Percentiles rank a stretch among this genome's conserved stretches.
Conservation (phyloP, 2,888 invertebrate genomes). For the Norana najaformis region DNA sequence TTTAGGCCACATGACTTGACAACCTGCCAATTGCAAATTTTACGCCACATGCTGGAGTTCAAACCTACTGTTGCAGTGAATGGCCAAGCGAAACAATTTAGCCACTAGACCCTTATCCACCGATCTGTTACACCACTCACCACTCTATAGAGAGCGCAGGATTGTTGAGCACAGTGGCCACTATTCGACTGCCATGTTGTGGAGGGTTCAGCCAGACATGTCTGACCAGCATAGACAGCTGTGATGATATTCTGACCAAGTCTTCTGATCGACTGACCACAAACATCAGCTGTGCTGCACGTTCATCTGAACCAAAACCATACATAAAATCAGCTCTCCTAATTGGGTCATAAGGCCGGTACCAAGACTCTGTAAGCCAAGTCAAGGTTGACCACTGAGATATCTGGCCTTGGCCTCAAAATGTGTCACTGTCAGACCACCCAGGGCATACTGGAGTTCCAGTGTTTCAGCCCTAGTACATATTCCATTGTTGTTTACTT, state of each 20-base stretch:
- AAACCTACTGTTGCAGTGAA: background rate
- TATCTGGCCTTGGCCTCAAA: no score
- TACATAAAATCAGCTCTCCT: background rate
- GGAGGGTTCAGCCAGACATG: constrained; percentile 97
- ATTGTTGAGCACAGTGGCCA: constrained; percentile 79
- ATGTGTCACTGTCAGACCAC: no score
- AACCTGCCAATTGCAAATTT: background rate
- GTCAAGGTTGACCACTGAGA: background rate
- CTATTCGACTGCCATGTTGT: constrained; percentile 89
- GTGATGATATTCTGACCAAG: constrained; percentile 76
- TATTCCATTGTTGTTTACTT: no score
- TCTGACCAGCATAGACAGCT: constrained; percentile 78
- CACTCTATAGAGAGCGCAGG: constrained; percentile 69
- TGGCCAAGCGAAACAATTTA: background rate
- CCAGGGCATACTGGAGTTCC: no score
- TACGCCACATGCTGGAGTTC: background rate
- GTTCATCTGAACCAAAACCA: constrained; percentile 74
- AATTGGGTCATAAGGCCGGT: no score
- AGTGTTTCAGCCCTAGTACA: no score
- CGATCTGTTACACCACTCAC: constrained; percentile 70
- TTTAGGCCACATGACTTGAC: background rate
- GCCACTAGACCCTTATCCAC: background rate
- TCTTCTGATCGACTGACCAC: constrained; percentile 72
- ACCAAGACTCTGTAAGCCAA: background rate
- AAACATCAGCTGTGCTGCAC: constrained; percentile 86